Conservation (phyloP, 1,140 invertebrate species). For the Metopolophium dirhodum region DNA sequence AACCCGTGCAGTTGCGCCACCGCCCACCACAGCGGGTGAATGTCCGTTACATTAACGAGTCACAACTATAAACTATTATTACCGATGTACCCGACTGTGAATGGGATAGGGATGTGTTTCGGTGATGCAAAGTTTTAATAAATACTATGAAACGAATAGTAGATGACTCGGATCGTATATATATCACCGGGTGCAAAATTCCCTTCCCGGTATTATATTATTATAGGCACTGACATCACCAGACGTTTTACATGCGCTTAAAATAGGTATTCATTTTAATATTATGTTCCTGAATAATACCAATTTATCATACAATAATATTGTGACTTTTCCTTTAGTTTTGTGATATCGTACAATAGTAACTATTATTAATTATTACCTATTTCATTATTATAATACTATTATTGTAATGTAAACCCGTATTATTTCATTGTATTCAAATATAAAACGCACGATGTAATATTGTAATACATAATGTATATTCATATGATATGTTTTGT, state of each 20-base stretch:
- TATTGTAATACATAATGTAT: too few relatives aligned
- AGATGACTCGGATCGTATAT: neutral
- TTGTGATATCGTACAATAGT: neutral
- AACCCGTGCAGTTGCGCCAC: neutral
- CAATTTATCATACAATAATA: neutral
- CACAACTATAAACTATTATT: constrained; percentile 10
- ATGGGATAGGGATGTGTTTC: neutral
- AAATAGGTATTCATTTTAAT: neutral
- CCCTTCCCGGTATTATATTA: too few relatives aligned
- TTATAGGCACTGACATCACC: too few relatives aligned
- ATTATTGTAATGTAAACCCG: too few relatives aligned
- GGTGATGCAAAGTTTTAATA: neutral
- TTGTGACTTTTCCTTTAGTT: neutral
- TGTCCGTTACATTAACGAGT: constrained; percentile 6
- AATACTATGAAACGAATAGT: neutral
- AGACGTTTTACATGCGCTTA: neutral
- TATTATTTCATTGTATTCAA: too few relatives aligned
- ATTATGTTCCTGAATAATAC: neutral
- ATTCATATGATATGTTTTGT: too few relatives aligned
- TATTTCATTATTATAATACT: neutral
- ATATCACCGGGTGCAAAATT: neutral
- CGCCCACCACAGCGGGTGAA: neutral
- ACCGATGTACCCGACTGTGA: neutral
- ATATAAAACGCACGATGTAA: too few relatives aligned
- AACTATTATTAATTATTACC: neutral